Percentiles rank a stretch among this genome's conserved stretches.
phyloP scores from a whole-genome alignment of 2,113 vertebrate genomes.

The Brachirus orientalis region DNA sequence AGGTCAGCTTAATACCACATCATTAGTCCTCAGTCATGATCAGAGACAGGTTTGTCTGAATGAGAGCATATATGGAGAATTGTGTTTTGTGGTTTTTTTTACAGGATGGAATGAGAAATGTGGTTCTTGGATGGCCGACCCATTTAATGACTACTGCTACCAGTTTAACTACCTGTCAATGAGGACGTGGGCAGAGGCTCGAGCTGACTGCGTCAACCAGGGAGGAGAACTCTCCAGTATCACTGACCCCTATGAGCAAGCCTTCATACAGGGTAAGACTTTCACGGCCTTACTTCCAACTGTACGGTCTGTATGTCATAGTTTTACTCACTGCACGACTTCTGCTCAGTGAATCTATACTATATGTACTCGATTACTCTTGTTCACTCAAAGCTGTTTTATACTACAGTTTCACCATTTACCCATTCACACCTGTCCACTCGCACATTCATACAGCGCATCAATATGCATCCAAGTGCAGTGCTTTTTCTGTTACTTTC shows the following conservation, averaged over 20 bases:
- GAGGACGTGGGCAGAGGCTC: conserved; percentile 80
- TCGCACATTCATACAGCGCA: too few relatives aligned
- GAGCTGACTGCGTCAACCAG: conserved; percentile 81
- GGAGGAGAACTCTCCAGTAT: conserved; percentile 82
- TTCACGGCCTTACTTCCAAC: neutral
- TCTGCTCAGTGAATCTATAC: too few relatives aligned
- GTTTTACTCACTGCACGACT: too few relatives aligned
- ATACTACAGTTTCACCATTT: too few relatives aligned
- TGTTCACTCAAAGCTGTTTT: too few relatives aligned
- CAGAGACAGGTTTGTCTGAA: neutral
- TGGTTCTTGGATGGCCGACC: conserved; percentile 77
- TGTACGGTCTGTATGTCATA: neutral
- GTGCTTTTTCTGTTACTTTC: too few relatives aligned
- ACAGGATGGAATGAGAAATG: conserved; percentile 83
- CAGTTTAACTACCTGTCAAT: conserved; percentile 75
- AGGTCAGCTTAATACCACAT: conserved; percentile 54
- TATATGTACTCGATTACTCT: too few relatives aligned
- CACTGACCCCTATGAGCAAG: conserved; percentile 79
- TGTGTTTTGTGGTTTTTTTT: conserved; percentile 1
- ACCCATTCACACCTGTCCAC: too few relatives aligned
- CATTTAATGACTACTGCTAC: conserved; percentile 84
- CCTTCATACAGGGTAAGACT: conserved; percentile 75
- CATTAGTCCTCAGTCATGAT: neutral
- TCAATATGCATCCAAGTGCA: too few relatives aligned
- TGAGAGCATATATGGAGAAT: too few relatives aligned